Percentiles rank a stretch among this genome's conserved stretches.
These are phyloP conservation scores for Piaya cayana DNA, from an alignment of 2,113 vertebrate species.

Conservation along the genomic window DNA sequence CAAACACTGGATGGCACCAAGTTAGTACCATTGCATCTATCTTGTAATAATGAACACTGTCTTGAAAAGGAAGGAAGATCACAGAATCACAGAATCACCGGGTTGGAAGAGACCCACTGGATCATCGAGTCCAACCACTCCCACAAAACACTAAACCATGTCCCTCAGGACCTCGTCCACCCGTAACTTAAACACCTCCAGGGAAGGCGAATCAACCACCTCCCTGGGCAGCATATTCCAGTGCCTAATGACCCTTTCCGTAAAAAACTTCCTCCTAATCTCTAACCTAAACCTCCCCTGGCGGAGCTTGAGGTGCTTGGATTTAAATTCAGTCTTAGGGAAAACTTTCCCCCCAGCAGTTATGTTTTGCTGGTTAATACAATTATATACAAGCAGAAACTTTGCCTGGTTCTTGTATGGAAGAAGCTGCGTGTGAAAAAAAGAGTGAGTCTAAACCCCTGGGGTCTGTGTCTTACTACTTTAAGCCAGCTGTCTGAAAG, in stretches of 20 bases:
- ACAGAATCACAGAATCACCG: no score
- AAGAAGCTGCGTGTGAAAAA: neutral
- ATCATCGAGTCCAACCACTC: no score
- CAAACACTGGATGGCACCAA: neutral
- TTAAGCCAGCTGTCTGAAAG: slow-evolving; percentile 38
- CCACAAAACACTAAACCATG: no score
- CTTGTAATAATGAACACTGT: neutral
- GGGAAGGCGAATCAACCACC: no score
- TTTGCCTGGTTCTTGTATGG: neutral
- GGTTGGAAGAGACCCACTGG: no score
- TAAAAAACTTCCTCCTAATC: no score
- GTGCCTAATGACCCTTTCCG: no score
- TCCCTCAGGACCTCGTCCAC: no score
- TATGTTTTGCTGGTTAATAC: neutral
- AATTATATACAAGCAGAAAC: neutral
- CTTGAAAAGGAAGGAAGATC: neutral
- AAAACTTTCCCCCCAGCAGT: neutral
- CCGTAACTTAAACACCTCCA: no score
- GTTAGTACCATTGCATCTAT: neutral
- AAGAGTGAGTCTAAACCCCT: neutral
- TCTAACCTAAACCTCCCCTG: no score
- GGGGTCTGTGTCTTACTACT: neutral
- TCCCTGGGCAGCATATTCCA: no score
- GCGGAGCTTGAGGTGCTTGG: no score
- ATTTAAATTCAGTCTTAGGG: neutral